A percentile compares a stretch with the other conserved stretches of the same genome.
Evolutionary conservation across 2,888 invertebrate species (phyloP).

Genomic region (Stenchaetothrips biformis): DNA sequence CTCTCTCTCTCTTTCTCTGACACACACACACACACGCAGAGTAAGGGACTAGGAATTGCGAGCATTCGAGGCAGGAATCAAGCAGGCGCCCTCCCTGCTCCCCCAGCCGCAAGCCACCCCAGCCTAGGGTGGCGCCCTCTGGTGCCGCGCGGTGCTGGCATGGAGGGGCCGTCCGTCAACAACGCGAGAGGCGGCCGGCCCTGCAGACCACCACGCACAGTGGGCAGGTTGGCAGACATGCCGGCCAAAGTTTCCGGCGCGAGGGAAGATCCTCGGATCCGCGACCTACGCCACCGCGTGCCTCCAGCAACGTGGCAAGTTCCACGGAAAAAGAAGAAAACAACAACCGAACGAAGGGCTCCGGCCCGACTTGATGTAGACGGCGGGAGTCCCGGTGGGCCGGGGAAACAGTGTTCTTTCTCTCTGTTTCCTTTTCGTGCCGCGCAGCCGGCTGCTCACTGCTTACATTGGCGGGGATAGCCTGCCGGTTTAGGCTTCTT

Average conservation of each 20-base stretch:
- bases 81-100: neutral
- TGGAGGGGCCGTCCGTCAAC: too few relatives aligned
- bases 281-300: neutral
- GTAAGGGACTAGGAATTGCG: neutral
- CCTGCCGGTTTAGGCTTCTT: too few relatives aligned
- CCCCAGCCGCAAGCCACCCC: neutral
- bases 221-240: too few relatives aligned
- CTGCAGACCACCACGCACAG: too few relatives aligned
- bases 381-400: neutral
- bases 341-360: too few relatives aligned
- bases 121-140: slow-evolving; percentile 12
- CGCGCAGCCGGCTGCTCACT: too few relatives aligned
- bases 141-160: neutral
- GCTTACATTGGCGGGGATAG: too few relatives aligned
- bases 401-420: neutral
- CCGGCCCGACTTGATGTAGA: neutral
- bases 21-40: neutral
- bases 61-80: neutral
- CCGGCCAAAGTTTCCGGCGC: too few relatives aligned
- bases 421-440: too few relatives aligned
- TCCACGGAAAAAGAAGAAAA: too few relatives aligned
- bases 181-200: too few relatives aligned
- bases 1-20: neutral
- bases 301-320: too few relatives aligned
- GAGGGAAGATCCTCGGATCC: neutral